A percentile compares a stretch with the other conserved stretches of the same genome.
Conservation (phyloP, 2,113 vertebrate genomes). For the Sinosuthora webbiana region DNA sequence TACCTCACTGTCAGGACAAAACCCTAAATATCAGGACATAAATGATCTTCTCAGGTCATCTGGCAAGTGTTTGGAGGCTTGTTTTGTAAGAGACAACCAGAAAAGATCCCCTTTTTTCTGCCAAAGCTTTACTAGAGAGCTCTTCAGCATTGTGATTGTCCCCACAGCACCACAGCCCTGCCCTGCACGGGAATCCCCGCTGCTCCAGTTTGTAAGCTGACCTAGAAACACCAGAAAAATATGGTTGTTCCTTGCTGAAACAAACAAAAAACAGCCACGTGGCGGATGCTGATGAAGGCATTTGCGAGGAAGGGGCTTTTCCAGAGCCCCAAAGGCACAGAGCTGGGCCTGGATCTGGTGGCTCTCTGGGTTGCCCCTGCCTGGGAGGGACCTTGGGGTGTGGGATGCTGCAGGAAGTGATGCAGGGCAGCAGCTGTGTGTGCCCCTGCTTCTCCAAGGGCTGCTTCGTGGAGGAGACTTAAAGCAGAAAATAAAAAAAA, state of each 20-base stretch:
- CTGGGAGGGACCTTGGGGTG: rapidly evolving
- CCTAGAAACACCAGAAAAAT: not conserved
- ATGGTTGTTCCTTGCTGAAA: not conserved
- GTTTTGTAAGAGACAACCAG: not conserved
- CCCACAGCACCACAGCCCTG: not conserved
- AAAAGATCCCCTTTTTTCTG: not conserved
- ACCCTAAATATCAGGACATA: not conserved
- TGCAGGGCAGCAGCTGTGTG: not conserved
- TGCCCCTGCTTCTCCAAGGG: not conserved
- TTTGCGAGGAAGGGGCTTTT: not conserved
- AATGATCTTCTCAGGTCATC: not conserved
- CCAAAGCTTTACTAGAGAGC: not conserved
- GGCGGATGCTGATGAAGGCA: rapidly evolving
- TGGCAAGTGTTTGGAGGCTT: not conserved
- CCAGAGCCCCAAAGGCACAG: rapidly evolving
- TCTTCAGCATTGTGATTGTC: rapidly evolving
- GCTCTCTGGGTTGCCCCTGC: not conserved
- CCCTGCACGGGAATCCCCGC: rapidly evolving
- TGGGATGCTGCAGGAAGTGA: not conserved
- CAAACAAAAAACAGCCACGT: rapidly evolving
- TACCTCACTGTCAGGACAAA: rapidly evolving
- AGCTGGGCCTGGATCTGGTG: not conserved
- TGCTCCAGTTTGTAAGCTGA: rapidly evolving
- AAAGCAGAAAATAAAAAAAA: not conserved
- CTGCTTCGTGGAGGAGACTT: not conserved